Base-by-base conservation (phyloP, 2,797 vertebrate species). In the Falco berigora region DNA sequence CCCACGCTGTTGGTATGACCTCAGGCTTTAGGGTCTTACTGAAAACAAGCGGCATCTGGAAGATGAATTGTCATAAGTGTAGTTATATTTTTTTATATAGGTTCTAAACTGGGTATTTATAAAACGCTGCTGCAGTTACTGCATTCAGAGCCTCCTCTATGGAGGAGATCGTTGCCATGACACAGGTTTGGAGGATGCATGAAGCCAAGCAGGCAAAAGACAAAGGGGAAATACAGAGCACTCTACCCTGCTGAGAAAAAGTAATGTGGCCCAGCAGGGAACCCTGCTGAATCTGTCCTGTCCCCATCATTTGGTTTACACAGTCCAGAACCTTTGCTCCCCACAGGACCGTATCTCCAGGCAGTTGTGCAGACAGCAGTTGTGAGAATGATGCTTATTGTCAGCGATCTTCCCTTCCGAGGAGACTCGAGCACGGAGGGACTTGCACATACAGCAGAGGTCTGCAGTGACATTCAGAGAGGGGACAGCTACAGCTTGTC, bases 371-470 rank as follows among this genome's bases (percentile, higher is more conserved):
- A 14, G 40, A 8, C 10, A 12, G 34, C 14, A 28, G 67, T 4
- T 63, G 19, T 12, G 79, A 73, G 24, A 72, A 46, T 0, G 13
- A 56, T 36, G 59, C 50, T 34, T 59, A 21, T 12, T 49, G 72
- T n/a, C 19, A 68, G 58, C 1, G 18, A 71, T 4, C 24, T 19
- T 53, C 90, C 58, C 24, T 69, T 80, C 28, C 3, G 3, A 49
- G 86, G 34, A 4, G 2, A 82, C 16, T 30, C 7, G 14, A 76
- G 46, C 46, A 14, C 0, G 4, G 49, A 5, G 4, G 49, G 52
- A 14, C 62, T 30, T 36, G 3, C 14, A 14, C 0, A 0, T 12
- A 10, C 0, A 3, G 32, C 3, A 13, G 11, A 69, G 49, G 55
- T 16, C 50, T 56, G 36, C 40, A 17, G 49, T 6, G 53, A 64